These are phyloP conservation scores for Porites divaricata DNA, from an alignment of 92 coral and sea anemone genomes.

Conservation along the genomic window DNA sequence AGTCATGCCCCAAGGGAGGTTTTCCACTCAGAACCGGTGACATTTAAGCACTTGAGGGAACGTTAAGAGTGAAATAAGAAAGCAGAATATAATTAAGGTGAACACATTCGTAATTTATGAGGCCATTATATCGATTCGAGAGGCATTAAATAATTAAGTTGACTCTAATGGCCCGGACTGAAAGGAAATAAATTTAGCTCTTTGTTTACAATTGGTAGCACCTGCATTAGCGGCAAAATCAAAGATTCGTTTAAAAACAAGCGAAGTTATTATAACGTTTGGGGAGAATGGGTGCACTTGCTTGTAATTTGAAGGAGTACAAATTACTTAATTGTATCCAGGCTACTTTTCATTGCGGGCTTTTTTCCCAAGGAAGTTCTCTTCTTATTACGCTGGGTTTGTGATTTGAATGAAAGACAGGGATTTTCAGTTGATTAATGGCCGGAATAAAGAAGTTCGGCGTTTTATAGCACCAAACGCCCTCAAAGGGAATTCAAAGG, in stretches of 20 bases:
- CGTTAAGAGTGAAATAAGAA: neutral
- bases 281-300: neutral
- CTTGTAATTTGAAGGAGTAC: neutral
- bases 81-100: constrained; percentile 6
- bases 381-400: too few relatives aligned
- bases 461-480: constrained; percentile 18
- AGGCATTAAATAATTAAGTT: constrained; percentile 17
- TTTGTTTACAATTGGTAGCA: neutral
- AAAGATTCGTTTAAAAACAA: neutral
- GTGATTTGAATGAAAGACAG: neutral
- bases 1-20: neutral
- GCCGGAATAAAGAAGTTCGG: constrained; percentile 8
- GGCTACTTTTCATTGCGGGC: too few relatives aligned
- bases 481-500: constrained; percentile 20
- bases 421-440: constrained; percentile 5
- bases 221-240: neutral
- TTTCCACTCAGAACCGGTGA: neutral
- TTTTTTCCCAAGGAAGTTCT: too few relatives aligned
- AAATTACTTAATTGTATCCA: too few relatives aligned
- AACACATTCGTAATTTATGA: constrained; percentile 2
- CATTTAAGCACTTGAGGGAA: neutral
- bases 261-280: neutral
- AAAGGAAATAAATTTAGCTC: neutral
- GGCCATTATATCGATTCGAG: constrained; percentile 7
- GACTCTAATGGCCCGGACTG: neutral